Conservation (phyloP, 1,140 invertebrate species). For the Formica selysi region DNA sequence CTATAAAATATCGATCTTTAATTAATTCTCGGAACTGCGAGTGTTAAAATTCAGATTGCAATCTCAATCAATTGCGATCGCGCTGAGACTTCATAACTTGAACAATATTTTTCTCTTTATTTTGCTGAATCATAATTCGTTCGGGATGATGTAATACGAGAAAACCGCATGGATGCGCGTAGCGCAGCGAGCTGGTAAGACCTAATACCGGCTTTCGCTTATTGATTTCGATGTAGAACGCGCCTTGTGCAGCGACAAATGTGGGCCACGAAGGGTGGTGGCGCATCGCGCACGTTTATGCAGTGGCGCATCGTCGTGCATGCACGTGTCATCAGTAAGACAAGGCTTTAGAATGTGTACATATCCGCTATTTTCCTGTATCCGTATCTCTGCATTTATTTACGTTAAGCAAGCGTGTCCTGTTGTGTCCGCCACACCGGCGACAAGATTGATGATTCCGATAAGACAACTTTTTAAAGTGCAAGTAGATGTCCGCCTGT, state of each 20-base stretch:
- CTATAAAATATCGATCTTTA: not conserved
- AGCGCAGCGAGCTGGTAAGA: conserved; percentile 54
- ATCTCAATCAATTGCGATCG: not conserved
- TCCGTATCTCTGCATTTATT: not conserved
- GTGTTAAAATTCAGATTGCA: conserved; percentile 22
- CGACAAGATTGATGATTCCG: conserved; percentile 1
- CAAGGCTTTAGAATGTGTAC: not conserved
- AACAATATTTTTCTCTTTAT: not conserved
- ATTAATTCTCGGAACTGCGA: not conserved
- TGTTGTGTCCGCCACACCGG: not conserved
- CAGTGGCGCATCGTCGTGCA: conserved; percentile 49
- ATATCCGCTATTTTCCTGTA: not conserved
- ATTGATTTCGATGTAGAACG: conserved; percentile 82
- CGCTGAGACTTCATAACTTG: not conserved
- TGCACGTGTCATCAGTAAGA: conserved; percentile 28
- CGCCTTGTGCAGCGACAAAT: conserved; percentile 71
- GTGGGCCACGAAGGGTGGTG: conserved; percentile 77
- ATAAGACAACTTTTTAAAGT: not conserved
- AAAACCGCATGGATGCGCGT: conserved; percentile 15
- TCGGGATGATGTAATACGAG: not conserved
- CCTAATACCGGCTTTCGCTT: conserved; percentile 82
- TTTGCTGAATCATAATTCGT: not conserved
- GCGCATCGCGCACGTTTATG: conserved; percentile 64
- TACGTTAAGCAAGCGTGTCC: not conserved
- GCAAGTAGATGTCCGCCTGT: not conserved